These are phyloP conservation scores for Mellilla xanthometata DNA, from an alignment of 2,888 invertebrate genomes.

Conservation along the genomic window DNA sequence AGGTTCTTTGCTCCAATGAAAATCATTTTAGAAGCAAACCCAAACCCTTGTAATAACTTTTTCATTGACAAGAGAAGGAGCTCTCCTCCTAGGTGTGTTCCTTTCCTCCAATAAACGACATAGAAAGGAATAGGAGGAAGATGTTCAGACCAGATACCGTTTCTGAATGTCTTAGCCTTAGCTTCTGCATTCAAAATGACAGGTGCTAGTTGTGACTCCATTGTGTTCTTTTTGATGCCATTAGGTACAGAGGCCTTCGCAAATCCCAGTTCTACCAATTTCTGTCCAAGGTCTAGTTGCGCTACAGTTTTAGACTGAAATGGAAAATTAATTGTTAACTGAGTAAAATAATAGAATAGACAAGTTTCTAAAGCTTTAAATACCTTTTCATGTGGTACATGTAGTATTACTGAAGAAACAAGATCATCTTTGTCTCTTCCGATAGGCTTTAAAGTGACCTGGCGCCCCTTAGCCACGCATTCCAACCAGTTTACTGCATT, in stretches of 20 bases:
- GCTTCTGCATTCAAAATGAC: conserved; percentile 63
- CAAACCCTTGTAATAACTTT: conserved; percentile 48
- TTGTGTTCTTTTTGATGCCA: conserved; percentile 58
- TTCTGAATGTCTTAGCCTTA: conserved; percentile 61
- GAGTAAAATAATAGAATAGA: conserved; percentile 3
- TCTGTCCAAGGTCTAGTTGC: conserved; percentile 69
- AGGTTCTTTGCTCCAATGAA: conserved; percentile 58
- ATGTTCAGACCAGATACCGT: conserved; percentile 73
- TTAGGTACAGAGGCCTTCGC: conserved; percentile 64
- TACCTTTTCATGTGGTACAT: conserved; percentile 70
- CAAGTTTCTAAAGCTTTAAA: not conserved
- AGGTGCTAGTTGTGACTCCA: conserved; percentile 66
- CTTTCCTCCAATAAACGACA: conserved; percentile 65
- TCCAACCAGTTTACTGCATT: conserved; percentile 84
- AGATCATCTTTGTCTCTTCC: conserved; percentile 67
- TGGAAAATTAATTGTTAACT: conserved; percentile 16
- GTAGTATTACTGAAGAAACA: conserved; percentile 68
- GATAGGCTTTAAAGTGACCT: conserved; percentile 75
- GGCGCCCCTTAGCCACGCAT: conserved; percentile 74
- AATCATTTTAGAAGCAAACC: conserved; percentile 50
- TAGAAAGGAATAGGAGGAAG: conserved; percentile 67
- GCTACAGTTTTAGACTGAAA: conserved; percentile 67
- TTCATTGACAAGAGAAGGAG: conserved; percentile 46
- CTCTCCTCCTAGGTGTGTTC: conserved; percentile 45
- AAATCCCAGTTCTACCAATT: conserved; percentile 73